Evolutionary conservation across 30 jellyfish, hydroid and myxozoan species (phyloP).

Genomic region (Hydractinia symbiolongicarpus): DNA sequence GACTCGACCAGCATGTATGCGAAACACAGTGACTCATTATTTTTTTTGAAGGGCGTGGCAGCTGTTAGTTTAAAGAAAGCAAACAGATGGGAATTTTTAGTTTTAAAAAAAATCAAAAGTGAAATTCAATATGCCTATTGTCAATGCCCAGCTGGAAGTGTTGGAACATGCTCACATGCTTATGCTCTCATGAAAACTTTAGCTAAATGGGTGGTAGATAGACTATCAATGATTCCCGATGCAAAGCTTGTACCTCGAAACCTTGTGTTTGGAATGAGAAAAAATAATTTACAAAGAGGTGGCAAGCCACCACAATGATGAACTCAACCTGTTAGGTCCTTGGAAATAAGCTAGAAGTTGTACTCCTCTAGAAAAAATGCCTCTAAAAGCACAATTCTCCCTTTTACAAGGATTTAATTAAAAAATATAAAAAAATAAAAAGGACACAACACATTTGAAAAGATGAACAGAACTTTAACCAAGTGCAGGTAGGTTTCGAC

Average conservation of each 20-base stretch:
- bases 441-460: no score
- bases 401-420: no score
- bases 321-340: no score
- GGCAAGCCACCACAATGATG: no score
- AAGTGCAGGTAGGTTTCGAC: no score
- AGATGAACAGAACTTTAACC: no score
- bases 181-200: constrained; percentile 18
- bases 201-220: constrained; percentile 15
- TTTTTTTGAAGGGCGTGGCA: not conserved
- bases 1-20: constrained; percentile 12
- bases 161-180: constrained; percentile 26
- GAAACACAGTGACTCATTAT: constrained; percentile 9
- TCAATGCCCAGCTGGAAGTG: constrained; percentile 13
- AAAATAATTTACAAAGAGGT: no score
- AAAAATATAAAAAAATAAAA: no score
- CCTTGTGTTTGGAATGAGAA: constrained; percentile 20
- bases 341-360: no score
- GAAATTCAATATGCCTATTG: not conserved
- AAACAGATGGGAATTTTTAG: constrained; percentile 17
- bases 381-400: no score
- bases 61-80: constrained; percentile 17
- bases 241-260: constrained; percentile 19
- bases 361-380: no score
- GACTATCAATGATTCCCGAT: constrained; percentile 12
- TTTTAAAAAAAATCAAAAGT: not conserved